Evolutionary conservation across 2,888 invertebrate genomes (phyloP), one percentile per base, ranked within the genome.

Genomic region (Zhuqinia jingwanae): DNA sequence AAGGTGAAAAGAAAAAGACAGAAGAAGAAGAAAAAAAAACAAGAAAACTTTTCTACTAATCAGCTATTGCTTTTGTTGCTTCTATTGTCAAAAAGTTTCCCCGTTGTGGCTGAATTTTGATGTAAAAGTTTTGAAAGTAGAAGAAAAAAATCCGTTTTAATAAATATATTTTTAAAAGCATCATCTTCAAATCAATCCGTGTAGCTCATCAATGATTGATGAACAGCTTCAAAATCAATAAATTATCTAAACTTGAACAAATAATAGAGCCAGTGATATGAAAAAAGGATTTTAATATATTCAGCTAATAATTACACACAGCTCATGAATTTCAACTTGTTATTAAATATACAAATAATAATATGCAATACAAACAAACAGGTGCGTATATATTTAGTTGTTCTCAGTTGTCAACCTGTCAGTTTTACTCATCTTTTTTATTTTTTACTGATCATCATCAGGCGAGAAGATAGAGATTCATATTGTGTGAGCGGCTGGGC

Each of bases 381-480:
- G n/a, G n/a, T 30, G 60, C 11, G 30, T 22, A n/a, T n/a, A n/a
- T n/a, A n/a, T n/a, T 36, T 17, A 20, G 30, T 36, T 65, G n/a
- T 65, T 65, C 17, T 30, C 10, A 75, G 53, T 53, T 75, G 75
- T 75, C 75, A 75, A 53, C 25, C 75, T 75, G 75, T 75, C 75
- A 75, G 75, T 53, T 75, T 75, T 27, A 10, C 20, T 75, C 53
- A 50, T 30, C 53, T 75, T 36, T n/a, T 75, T 75, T 75, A 50
- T 75, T 75, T n/a, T 10, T 68, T 22, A 45, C 45, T 36, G 65
- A 65, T 65, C 36, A 11, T n/a, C n/a, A 45, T 11, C 65, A n/a
- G n/a, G n/a, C n/a, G n/a, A n/a, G n/a, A n/a, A n/a, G n/a, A 6
- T 3, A 36, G n/a, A 36, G 11, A 1, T 65, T 10, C 65, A 17